These are phyloP conservation scores for Lepus townsendii DNA, from an alignment of 2,797 vertebrate species.

Conservation along the genomic window DNA sequence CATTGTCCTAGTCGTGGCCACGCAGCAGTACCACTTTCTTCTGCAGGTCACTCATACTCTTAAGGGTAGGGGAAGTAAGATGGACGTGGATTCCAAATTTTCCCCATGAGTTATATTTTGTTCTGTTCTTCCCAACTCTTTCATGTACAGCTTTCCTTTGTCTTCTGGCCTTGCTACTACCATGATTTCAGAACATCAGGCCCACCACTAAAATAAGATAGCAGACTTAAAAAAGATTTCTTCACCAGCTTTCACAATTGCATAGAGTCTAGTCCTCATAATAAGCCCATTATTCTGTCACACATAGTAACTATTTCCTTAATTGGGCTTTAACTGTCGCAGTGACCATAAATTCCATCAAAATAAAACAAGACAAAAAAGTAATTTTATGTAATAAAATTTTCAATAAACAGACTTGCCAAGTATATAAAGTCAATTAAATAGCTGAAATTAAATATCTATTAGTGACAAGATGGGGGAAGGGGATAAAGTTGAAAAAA, in stretches of 20 bases:
- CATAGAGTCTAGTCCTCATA: background rate
- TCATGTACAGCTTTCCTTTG: background rate
- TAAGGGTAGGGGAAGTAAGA: background rate
- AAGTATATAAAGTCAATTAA: constrained; percentile 42
- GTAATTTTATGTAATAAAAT: no score
- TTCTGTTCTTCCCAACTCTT: background rate
- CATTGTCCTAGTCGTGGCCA: background rate
- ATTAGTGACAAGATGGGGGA: background rate
- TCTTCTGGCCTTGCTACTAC: background rate
- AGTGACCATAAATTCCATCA: background rate
- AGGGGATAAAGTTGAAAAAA: background rate
- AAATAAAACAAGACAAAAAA: constrained; percentile 2
- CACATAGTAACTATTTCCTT: background rate
- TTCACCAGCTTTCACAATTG: background rate
- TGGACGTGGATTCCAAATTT: background rate
- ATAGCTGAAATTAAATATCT: constrained; percentile 1
- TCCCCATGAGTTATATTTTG: background rate
- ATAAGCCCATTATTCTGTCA: background rate
- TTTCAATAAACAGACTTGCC: background rate
- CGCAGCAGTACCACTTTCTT: background rate
- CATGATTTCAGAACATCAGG: background rate
- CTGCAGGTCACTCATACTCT: background rate
- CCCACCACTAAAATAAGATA: background rate
- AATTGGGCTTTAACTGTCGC: background rate
- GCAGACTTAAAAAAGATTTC: background rate